These are phyloP conservation scores for Diloba caeruleocephala DNA, from an alignment of 2,888 invertebrate species.

Conservation along the genomic window DNA sequence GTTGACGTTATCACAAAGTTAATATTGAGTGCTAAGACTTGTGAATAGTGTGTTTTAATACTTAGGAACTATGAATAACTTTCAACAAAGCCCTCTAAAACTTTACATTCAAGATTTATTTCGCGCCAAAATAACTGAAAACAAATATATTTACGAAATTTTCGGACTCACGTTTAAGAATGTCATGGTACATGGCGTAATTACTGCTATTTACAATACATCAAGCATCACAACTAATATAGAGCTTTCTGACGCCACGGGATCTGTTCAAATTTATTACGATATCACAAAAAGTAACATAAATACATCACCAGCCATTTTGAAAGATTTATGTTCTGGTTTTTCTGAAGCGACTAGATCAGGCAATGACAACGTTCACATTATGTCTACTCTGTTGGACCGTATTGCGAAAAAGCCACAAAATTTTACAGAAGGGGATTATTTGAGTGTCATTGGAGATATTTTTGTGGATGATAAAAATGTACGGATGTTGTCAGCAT, in stretches of 20 bases:
- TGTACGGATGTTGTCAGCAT: slow-evolving; percentile 77
- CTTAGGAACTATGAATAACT: slow-evolving; percentile 51
- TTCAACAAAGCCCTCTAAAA: slow-evolving; percentile 74
- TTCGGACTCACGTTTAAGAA: slow-evolving; percentile 80
- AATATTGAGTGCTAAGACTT: too few species aligned
- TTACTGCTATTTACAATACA: slow-evolving; percentile 75
- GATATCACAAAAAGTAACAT: slow-evolving; percentile 70
- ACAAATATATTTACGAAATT: slow-evolving; percentile 79
- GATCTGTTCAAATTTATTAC: slow-evolving; percentile 76
- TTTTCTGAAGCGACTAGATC: slow-evolving; percentile 65
- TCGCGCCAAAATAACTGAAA: slow-evolving; percentile 73
- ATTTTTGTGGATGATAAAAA: slow-evolving; percentile 76
- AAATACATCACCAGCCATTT: slow-evolving; percentile 57
- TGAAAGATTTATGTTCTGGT: slow-evolving; percentile 66
- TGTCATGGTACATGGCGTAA: slow-evolving; percentile 79
- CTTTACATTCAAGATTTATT: slow-evolving; percentile 82
- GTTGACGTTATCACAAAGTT: too few species aligned
- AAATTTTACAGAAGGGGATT: slow-evolving; percentile 69
- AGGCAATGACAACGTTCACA: slow-evolving; percentile 67
- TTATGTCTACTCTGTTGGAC: slow-evolving; percentile 73
- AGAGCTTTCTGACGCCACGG: slow-evolving; percentile 81
- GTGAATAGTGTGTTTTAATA: background rate
- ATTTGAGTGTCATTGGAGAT: slow-evolving; percentile 76
- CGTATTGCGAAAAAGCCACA: slow-evolving; percentile 64
- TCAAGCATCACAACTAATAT: slow-evolving; percentile 64